Conservation (phyloP, 2,113 vertebrate genomes). For the Oncorhynchus clarkii region DNA sequence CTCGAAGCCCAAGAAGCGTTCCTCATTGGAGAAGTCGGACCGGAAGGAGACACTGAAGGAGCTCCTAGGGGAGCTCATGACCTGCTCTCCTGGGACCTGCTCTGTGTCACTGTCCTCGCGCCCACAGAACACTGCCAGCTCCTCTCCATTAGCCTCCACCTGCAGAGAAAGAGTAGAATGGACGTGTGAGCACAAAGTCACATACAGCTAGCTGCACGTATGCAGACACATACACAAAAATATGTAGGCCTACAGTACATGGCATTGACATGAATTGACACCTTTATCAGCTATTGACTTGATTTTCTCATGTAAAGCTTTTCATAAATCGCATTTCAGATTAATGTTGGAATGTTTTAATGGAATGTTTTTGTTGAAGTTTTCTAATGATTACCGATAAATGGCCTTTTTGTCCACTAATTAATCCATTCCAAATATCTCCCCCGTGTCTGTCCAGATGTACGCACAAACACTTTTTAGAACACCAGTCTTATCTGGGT, state of each 20-base stretch:
- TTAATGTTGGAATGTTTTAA: not conserved
- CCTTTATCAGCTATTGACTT: too few relatives aligned
- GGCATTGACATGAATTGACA: too few relatives aligned
- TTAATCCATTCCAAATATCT: not conserved
- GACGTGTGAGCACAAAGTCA: not conserved
- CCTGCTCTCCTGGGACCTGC: conserved; percentile 76
- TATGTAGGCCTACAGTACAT: too few relatives aligned
- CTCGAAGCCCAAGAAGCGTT: conserved; percentile 86
- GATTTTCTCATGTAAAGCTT: not conserved
- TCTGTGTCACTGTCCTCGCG: conserved; percentile 87
- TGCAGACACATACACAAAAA: not conserved
- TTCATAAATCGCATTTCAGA: not conserved
- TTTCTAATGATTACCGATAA: not conserved
- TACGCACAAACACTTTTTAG: not conserved
- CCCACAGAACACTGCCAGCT: conserved; percentile 87
- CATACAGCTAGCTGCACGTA: not conserved
- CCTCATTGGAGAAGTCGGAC: conserved; percentile 95
- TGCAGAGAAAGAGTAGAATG: conserved; percentile 46
- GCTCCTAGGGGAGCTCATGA: conserved; percentile 78
- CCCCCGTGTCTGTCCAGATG: not conserved
- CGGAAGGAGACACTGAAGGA: conserved; percentile 81
- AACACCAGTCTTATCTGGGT: conserved; percentile 24
- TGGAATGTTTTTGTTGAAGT: not conserved
- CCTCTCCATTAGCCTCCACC: conserved; percentile 83
- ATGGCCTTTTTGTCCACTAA: not conserved